phyloP scores from a whole-genome alignment of 2,888 invertebrate genomes.

The Cheilosia vernalis region DNA sequence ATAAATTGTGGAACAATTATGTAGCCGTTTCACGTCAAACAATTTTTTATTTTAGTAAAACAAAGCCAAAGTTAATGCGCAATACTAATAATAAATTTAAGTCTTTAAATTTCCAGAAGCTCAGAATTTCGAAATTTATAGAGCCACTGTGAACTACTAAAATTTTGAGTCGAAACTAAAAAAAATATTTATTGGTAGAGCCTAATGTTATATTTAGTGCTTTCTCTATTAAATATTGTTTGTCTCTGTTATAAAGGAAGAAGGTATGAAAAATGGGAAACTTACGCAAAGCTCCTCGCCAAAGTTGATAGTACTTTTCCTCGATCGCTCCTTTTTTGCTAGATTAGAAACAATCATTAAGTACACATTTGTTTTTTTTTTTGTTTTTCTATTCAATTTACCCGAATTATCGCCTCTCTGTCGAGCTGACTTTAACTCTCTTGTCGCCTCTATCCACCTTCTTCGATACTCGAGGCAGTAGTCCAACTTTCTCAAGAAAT shows the following conservation, averaged over 20 bases:
- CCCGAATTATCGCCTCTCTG: background rate
- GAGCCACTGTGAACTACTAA: too few relatives aligned
- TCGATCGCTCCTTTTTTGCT: background rate
- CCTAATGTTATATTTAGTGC: too few relatives aligned
- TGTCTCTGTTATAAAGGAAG: background rate
- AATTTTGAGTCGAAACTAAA: too few relatives aligned
- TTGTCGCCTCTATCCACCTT: background rate
- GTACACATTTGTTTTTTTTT: background rate
- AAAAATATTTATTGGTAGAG: too few relatives aligned
- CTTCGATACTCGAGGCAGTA: constrained; percentile 14
- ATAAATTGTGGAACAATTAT: too few relatives aligned
- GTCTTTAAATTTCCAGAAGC: too few relatives aligned
- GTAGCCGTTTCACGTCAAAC: too few relatives aligned
- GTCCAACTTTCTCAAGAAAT: constrained; percentile 17
- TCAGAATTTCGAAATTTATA: too few relatives aligned
- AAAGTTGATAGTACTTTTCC: background rate
- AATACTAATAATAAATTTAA: too few relatives aligned
- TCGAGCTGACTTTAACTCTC: background rate
- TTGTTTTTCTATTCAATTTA: background rate
- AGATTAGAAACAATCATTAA: background rate
- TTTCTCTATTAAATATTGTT: background rate
- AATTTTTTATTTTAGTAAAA: too few relatives aligned
- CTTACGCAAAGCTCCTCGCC: background rate
- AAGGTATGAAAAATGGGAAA: background rate
- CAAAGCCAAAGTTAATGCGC: too few relatives aligned